A percentile compares a stretch with the other conserved stretches of the same genome.
Evolutionary conservation across 1,140 invertebrate genomes (phyloP).

Genomic region (Rhagoletis zephyria): DNA sequence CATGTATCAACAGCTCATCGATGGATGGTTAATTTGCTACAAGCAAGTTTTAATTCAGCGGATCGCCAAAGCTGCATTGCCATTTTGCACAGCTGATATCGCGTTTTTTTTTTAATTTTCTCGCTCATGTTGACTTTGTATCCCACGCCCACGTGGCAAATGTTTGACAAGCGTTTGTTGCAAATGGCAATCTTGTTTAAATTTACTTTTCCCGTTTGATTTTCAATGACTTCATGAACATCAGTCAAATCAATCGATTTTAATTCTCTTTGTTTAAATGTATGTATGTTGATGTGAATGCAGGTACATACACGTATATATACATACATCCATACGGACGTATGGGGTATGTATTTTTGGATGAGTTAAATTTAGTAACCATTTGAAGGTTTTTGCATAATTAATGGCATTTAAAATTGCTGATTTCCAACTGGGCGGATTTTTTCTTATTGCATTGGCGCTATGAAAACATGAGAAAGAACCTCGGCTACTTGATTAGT

Average conservation of each 20-base stretch:
- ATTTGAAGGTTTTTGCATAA: not conserved
- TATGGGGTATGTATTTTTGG: not conserved
- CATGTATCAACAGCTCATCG: not conserved
- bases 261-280: conserved; percentile 22
- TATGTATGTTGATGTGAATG: not conserved
- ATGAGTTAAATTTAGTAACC: no score
- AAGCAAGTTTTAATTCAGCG: conserved; percentile 2
- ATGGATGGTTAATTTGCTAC: conserved; percentile 29
- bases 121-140: conserved; percentile 9
- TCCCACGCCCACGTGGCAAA: not conserved
- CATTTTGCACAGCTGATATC: not conserved
- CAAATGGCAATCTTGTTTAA: conserved; percentile 44
- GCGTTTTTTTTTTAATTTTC: not conserved
- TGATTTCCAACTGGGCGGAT: no score
- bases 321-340: no score
- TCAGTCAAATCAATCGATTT: conserved; percentile 1
- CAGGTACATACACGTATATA: no score
- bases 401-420: conserved; percentile 1
- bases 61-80: not conserved
- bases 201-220: conserved; percentile 29
- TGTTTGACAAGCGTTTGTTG: conserved; percentile 38
- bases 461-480: no score
- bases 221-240: conserved; percentile 15
- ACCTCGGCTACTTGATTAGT: no score
- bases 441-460: no score